phyloP scores from a whole-genome alignment of 2,888 invertebrate species.

The Pristionchus maxplancki region DNA sequence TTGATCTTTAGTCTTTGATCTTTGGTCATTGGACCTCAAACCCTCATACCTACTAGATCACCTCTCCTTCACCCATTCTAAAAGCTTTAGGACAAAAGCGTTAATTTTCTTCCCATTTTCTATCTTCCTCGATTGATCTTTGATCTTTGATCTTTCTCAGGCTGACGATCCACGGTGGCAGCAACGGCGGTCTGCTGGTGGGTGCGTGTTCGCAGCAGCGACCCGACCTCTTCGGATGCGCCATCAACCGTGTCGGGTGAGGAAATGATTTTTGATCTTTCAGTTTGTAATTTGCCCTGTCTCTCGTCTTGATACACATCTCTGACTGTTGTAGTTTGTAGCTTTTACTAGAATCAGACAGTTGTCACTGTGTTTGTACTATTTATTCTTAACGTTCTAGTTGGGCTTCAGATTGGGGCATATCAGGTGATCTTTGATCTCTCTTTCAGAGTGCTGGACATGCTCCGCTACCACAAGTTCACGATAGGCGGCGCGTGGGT shows the following conservation, averaged over 20 bases:
- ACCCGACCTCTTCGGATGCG: conserved; percentile 94
- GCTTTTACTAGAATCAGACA: too few species aligned
- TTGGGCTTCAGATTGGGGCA: not conserved
- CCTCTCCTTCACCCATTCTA: too few species aligned
- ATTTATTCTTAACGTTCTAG: too few species aligned
- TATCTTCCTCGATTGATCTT: not conserved
- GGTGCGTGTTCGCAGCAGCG: conserved; percentile 95
- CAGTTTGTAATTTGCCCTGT: not conserved
- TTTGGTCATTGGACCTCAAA: conserved; percentile 9
- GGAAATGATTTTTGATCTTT: conserved; percentile 71
- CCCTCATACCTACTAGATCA: too few species aligned
- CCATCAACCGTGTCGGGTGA: conserved; percentile 94
- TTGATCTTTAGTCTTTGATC: not conserved
- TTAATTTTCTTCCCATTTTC: too few species aligned
- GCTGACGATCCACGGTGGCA: conserved; percentile 92
- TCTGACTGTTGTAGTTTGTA: too few species aligned
- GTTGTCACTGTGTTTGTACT: too few species aligned
- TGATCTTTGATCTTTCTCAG: conserved; percentile 68
- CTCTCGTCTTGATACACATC: too few species aligned
- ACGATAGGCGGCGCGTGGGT: conserved; percentile 98
- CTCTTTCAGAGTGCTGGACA: conserved; percentile 89
- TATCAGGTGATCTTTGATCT: conserved; percentile 22
- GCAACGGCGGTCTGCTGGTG: conserved; percentile 96
- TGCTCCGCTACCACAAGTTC: conserved; percentile 97
- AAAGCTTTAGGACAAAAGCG: too few species aligned